Base-by-base conservation (phyloP, 2,888 invertebrate genomes). In the Trisateles emortualis region DNA sequence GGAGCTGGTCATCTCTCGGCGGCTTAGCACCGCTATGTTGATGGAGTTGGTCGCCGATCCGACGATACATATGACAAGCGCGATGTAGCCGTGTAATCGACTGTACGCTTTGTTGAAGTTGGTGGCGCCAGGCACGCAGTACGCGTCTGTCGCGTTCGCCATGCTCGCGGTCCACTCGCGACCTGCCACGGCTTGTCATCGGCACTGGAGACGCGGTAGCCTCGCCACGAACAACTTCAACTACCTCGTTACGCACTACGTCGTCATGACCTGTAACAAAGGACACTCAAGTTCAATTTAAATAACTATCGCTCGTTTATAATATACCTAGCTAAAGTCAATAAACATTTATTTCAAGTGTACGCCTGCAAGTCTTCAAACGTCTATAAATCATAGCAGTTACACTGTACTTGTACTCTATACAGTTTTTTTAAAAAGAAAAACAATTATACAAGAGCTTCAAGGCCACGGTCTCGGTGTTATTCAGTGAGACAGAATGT, bases 21-120 rank as follows among this genome's bases (percentile, higher is more conserved):
- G 95, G 6, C 98, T 96, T 46, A 99, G 93, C 9, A 99, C 98
- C 33, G 97, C 96, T 60, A 99, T 97, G 88, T 98, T 99, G 74
- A 98, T 94, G n/a, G 96, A 94, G 85, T 98, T 99, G 52, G 98
- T 97, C 33, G 98, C 94, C 33, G 97, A 97, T 42, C 98, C 98
- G 79, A 98, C 96, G 47, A 97, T 92, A 87, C 98, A 98, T 60
- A 99, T 97, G 46, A 96, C 92, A 32, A 98, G 92, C 57, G 97
- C 97, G 47, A 97, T 94, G 86, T 97, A 97, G 32, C 98, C 98
- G 81, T 99, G 98, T 50, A 96, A 83, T 14, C 94, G 92, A 55
- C 94, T 94, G 89, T 97, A 97, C 51, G 94, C 94, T 68, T 85
- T 90, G 78, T 95, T 93, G 81, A 96, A 95, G 59, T 92, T 83